Base-by-base conservation (phyloP, 2,113 vertebrate species). In the Clarias batrachus region DNA sequence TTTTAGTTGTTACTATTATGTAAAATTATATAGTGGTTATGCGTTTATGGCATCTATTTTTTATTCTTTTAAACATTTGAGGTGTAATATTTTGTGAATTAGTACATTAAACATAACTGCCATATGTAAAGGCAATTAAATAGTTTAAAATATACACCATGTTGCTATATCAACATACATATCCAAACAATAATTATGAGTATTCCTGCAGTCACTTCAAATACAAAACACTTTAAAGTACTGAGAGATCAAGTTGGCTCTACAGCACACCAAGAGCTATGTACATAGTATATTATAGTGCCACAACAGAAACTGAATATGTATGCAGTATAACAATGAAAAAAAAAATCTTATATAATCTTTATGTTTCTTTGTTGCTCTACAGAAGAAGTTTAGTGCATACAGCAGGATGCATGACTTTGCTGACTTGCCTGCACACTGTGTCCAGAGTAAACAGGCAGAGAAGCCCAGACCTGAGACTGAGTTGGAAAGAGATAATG, bases 341-440 rank as follows among this genome's bases (percentile, higher is more conserved):
- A 62, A 77, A 77, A 41, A 23, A 27, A 7, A 73, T 25, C 17
- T 74, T 57, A 17, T n/a, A 52, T 59, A 86, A 27, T 59, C 6
- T 56, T 1, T 82, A 21, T 27, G 65, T n/a, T 33, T 25, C 48
- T 68, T 10, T 85, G 79, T 65, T 25, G 83, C 63, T 73, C 21
- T 54, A 88, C 86, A 95, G 95, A 95, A 95, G 93, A 98, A 96
- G 94, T 96, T 98, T 93, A 94, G 93, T 91, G 95, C 93, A 90
- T 97, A 96, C 95, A 96, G 91, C 93, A 99, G 97, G 95, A 98
- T 99, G 98, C 97, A 99, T 93, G 97, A 98, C 90, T 96, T 96
- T 91, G 93, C 96, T 91, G 97, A 97, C 92, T 94, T 94, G 91
- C 90, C 93, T 86, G 93, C 96, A 91, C 93, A 93, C 48, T 90